Conservation (phyloP, 2,888 invertebrate species). For the Epirrhoe tristata region DNA sequence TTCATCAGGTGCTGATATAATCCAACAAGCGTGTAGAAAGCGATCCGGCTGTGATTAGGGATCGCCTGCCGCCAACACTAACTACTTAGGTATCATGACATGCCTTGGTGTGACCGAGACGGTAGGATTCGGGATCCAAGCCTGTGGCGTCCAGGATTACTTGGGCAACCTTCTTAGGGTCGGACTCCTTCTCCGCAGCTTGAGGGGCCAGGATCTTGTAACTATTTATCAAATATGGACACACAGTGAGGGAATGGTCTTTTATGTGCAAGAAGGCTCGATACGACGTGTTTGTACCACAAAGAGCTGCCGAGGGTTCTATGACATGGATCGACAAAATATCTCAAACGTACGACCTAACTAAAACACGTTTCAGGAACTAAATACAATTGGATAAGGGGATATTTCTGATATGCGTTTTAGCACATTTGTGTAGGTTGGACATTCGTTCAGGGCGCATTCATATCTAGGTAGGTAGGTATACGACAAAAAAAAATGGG, state of each 20-base stretch:
- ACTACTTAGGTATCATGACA: constrained; percentile 81
- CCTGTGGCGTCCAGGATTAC: constrained; percentile 93
- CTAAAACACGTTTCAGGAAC: constrained; percentile 27
- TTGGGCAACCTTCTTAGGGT: constrained; percentile 93
- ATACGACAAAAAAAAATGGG: constrained; percentile 17
- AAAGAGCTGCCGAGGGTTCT: constrained; percentile 14
- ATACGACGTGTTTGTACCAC: constrained; percentile 49
- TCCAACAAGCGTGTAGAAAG: constrained; percentile 63
- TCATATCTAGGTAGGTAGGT: constrained; percentile 19
- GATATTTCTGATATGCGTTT: constrained; percentile 19
- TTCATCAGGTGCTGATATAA: constrained; percentile 64
- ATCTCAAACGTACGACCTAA: constrained; percentile 17
- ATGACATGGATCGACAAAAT: constrained; percentile 21
- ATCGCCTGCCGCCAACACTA: constrained; percentile 62
- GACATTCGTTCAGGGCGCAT: constrained; percentile 26
- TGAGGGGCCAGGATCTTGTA: constrained; percentile 99
- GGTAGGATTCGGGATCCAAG: constrained; percentile 96
- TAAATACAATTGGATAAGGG: constrained; percentile 16
- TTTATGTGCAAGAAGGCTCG: constrained; percentile 42
- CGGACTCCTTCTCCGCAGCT: constrained; percentile 90
- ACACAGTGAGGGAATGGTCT: constrained; percentile 71
- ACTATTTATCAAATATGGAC: constrained; percentile 87
- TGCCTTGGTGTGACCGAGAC: constrained; percentile 99
- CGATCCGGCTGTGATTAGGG: constrained; percentile 61
- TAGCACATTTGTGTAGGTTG: constrained; percentile 27